phyloP scores from a whole-genome alignment of 1,140 invertebrate genomes.

The Eriocheir sinensis region DNA sequence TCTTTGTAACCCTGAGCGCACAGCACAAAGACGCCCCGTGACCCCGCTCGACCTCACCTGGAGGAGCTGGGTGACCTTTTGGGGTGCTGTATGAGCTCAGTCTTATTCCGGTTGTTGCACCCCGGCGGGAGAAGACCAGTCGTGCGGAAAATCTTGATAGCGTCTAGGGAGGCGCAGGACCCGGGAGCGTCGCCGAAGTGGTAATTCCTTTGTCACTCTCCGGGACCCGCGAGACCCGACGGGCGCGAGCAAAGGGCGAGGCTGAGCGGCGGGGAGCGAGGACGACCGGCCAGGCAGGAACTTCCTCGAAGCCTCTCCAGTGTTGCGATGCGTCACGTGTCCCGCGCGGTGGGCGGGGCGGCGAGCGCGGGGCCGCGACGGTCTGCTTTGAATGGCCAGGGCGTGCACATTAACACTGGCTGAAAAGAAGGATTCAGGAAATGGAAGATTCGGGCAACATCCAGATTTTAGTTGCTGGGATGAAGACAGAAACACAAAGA shows the following conservation, averaged over 20 bases:
- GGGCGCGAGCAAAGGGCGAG: background rate
- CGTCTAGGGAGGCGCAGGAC: constrained; percentile 45
- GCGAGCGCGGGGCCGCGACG: background rate
- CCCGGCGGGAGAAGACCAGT: constrained; percentile 60
- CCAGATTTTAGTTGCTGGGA: background rate
- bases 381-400: background rate
- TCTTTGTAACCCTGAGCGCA: constrained; percentile 62
- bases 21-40: constrained; percentile 64
- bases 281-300: background rate
- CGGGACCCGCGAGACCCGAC: background rate
- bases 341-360: background rate
- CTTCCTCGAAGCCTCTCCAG: background rate
- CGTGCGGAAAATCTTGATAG: constrained; percentile 73
- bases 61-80: constrained; percentile 70
- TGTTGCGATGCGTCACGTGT: background rate
- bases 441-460: constrained; percentile 6
- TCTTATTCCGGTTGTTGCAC: constrained; percentile 73
- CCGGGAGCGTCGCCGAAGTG: constrained; percentile 48
- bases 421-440: background rate
- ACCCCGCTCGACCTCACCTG: constrained; percentile 62
- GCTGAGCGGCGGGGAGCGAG: background rate
- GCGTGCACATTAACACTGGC: background rate
- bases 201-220: constrained; percentile 66
- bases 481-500: constrained; percentile 14
- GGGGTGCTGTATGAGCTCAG: constrained; percentile 67